A percentile compares a stretch with the other conserved stretches of the same genome.
Conservation (phyloP, 1,140 invertebrate genomes). For the Drosophila willistoni region DNA sequence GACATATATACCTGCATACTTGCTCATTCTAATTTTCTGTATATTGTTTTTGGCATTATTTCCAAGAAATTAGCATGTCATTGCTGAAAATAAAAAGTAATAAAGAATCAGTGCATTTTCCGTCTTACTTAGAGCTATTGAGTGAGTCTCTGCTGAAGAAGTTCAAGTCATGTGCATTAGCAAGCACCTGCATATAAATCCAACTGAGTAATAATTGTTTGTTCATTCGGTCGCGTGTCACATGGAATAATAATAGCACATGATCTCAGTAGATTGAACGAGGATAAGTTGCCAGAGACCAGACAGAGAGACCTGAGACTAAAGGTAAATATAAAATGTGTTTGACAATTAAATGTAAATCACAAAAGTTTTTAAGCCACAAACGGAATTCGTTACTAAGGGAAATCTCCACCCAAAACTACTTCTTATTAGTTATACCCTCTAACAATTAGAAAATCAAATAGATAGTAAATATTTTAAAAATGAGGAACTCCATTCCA, state of each 20-base stretch:
- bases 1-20: not conserved
- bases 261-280: slow-evolving; percentile 46
- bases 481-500: no score
- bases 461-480: no score
- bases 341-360: not conserved
- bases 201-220: slow-evolving; percentile 57
- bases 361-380: not conserved
- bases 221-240: slow-evolving; percentile 61
- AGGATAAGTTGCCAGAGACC: not conserved
- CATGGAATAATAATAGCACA: slow-evolving; percentile 44
- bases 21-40: slow-evolving; percentile 60
- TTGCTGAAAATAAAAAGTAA: slow-evolving; percentile 29
- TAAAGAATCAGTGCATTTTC: slow-evolving; percentile 48
- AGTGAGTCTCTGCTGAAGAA: slow-evolving; percentile 30
- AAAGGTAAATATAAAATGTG: slow-evolving; percentile 4
- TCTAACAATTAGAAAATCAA: no score
- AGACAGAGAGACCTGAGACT: no score
- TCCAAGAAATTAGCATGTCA: slow-evolving; percentile 57
- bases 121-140: not conserved
- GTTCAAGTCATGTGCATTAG: slow-evolving; percentile 56
- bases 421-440: no score
- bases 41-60: slow-evolving; percentile 58
- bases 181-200: slow-evolving; percentile 17
- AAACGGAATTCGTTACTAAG: not conserved
- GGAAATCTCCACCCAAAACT: no score